Evolutionary conservation across 1,140 invertebrate genomes (phyloP), one percentile per base, ranked within the genome.

Genomic region (Tetramorium alpestre): DNA sequence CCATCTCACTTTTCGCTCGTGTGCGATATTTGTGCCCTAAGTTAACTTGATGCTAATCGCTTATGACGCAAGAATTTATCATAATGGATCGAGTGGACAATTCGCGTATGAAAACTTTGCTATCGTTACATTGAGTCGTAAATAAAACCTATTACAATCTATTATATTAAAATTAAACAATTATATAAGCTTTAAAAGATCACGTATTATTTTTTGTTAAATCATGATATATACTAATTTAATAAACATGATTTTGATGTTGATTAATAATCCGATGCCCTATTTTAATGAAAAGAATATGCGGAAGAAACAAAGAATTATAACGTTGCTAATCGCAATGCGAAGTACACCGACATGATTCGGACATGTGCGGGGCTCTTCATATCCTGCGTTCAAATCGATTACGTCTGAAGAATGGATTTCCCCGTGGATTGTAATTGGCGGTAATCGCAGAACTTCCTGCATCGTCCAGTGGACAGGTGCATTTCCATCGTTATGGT

Each of bases 401-500:
- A 85, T 77, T 85, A 67, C 25, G 44, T 10, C 49, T 49, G 33
- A 70, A 82, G 22, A 87, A 87, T 70, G 56, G 56, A 70, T 84
- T 80, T 64, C 56, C 28, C 22, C 44, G 33, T 54, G 33, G 65
- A 64, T 80, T 25, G 73, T 80, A 70, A 85, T 70, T 82, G 75
- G 13, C 18, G 8, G 33, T n/a, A 77, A 69, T 51, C 38, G 16
- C 16, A n/a, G 49, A 51, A 73, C 62, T 90, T 90, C 89, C 86
- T 81, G 81, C 60, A 86, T 67, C 56, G 76, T 25, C 16, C 22
- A 65, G 41, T 25, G 58, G 70, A 76, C 89, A 90, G 56, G 58
- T 90, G 86, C 70, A 47, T 73, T 86, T 90, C 75, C 49, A 33
- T 78, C 47, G 69, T 90, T 90, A 88, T 60, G 67, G 87, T 85